Conservation (phyloP, 37 sponge, comb jelly and placozoan genomes). For the Tethya wilhelma region DNA sequence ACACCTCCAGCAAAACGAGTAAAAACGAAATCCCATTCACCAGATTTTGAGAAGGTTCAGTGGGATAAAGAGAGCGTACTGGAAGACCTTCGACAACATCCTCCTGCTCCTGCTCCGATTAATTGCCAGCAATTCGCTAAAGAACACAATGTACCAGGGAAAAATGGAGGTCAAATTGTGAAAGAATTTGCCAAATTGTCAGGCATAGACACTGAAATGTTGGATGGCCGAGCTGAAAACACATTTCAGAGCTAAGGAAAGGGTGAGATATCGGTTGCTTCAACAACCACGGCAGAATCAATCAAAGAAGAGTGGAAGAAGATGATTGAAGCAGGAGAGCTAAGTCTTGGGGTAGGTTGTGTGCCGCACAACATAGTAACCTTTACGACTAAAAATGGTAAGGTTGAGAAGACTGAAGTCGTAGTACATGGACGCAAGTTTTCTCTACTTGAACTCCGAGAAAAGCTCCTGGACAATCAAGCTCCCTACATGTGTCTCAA, state of each 20-base stretch:
- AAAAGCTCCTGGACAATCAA: slow-evolving; percentile 14
- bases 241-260: too few relatives aligned
- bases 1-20: not conserved
- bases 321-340: slow-evolving; percentile 18
- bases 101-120: too few relatives aligned
- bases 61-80: slow-evolving; percentile 1
- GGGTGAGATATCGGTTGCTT: too few relatives aligned
- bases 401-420: slow-evolving; percentile 9
- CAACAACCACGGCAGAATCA: too few relatives aligned
- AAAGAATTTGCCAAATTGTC: too few relatives aligned
- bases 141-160: too few relatives aligned
- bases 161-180: too few relatives aligned
- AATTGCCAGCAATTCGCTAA: too few relatives aligned
- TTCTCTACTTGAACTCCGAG: slow-evolving; percentile 24
- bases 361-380: not conserved
- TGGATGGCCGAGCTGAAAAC: too few relatives aligned
- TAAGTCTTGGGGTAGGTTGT: slow-evolving; percentile 16
- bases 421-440: slow-evolving; percentile 22
- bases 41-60: not conserved
- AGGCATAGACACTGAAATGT: too few relatives aligned
- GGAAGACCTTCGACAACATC: not conserved
- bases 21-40: not conserved
- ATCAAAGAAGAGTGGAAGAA: too few relatives aligned
- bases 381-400: slow-evolving; percentile 9
- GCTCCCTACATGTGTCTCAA: slow-evolving; percentile 27